Conservation (phyloP, 1,140 invertebrate genomes). For the Leptopilina clavipes region DNA sequence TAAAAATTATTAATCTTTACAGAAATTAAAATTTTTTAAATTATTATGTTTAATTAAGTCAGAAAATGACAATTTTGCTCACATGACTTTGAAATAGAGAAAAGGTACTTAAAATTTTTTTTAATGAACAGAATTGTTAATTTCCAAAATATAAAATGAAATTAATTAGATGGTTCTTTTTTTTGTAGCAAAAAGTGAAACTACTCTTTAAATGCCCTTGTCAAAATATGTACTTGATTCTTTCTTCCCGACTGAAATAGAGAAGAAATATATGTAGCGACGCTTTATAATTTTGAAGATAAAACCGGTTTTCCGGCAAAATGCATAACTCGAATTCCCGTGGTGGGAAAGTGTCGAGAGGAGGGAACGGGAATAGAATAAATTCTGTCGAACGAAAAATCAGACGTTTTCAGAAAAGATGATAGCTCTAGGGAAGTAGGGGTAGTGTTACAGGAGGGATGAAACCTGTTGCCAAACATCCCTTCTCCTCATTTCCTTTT, state of each 20-base stretch:
- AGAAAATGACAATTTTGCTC: background rate
- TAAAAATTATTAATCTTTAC: background rate
- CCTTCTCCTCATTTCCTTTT: constrained; percentile 41
- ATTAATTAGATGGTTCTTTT: too few species aligned
- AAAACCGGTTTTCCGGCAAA: constrained; percentile 69
- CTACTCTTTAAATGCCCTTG: constrained; percentile 1
- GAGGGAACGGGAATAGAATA: background rate
- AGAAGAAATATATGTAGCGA: constrained; percentile 37
- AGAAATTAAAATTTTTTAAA: background rate
- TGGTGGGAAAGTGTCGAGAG: constrained; percentile 27
- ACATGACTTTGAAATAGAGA: too few species aligned
- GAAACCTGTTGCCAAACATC: constrained; percentile 69
- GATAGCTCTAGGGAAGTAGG: constrained; percentile 48
- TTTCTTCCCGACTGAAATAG: background rate
- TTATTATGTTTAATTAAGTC: constrained; percentile 16
- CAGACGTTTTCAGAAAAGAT: constrained; percentile 67
- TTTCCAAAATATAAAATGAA: too few species aligned
- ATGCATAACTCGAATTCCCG: constrained; percentile 53
- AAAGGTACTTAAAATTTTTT: too few species aligned
- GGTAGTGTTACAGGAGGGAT: constrained; percentile 55
- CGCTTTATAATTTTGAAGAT: constrained; percentile 57
- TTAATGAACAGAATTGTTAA: too few species aligned
- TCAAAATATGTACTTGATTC: constrained; percentile 10
- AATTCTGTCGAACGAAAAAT: constrained; percentile 47
- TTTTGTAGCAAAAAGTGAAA: background rate